A percentile compares a stretch with the other conserved stretches of the same genome.
These are phyloP conservation scores for Vipera ursinii DNA, from an alignment of 2,797 vertebrate species.

Conservation along the genomic window DNA sequence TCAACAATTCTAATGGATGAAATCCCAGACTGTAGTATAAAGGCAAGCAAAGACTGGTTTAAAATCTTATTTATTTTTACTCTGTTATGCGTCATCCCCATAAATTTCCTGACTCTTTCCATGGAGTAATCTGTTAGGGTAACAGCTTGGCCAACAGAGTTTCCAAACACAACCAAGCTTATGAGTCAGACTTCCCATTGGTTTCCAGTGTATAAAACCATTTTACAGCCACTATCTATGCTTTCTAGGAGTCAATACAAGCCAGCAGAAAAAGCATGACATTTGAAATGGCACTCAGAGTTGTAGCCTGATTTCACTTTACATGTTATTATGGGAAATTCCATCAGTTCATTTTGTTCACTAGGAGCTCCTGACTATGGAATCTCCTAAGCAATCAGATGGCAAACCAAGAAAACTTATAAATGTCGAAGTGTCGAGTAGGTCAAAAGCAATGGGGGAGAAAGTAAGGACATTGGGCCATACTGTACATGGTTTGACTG, in stretches of 20 bases:
- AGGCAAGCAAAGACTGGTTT: neutral
- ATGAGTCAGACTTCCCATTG: neutral
- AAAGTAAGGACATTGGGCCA: neutral
- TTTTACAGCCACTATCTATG: neutral
- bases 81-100: neutral
- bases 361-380: neutral
- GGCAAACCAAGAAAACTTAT: neutral
- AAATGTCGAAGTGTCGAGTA: neutral
- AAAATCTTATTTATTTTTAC: conserved; percentile 20
- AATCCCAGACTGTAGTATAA: conserved; percentile 8
- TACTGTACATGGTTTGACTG: neutral
- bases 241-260: neutral
- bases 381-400: neutral
- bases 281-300: neutral
- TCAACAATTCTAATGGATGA: conserved; percentile 19
- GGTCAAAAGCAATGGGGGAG: neutral
- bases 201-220: neutral
- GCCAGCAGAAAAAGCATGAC: neutral
- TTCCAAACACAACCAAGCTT: neutral
- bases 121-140: neutral
- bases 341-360: neutral
- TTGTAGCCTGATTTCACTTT: neutral
- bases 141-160: neutral
- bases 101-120: conserved; percentile 8
- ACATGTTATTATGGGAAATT: neutral